Evolutionary conservation across 1,140 invertebrate species (phyloP), one percentile per base, ranked within the genome.

Genomic region (Atta colombica): DNA sequence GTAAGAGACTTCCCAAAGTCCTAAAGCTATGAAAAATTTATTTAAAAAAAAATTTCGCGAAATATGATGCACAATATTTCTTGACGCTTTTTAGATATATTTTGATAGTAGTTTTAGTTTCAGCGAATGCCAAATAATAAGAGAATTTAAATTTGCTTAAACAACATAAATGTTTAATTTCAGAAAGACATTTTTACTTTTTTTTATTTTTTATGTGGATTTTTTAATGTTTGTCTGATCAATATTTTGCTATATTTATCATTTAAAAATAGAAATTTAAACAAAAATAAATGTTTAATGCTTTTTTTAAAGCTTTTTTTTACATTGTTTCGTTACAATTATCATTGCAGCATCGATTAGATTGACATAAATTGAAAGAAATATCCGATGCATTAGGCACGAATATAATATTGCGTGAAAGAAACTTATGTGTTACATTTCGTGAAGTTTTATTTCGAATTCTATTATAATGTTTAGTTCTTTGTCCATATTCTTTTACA

Each of bases 1-100:
- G 90, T 91, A 91, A 91, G 90, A 51, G 35, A 28, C 16, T 21
- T n/a, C 0, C 0, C 25, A 3, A 8, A 51, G 39, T 14, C 18
- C 14, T 8, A 45, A 58, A 81, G 1, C 60, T 28, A 25, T 66
- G 7, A 61, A 49, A 74, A 12, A 58, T 45, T 81, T 31, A 6
- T 16, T 16, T 2, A 35, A 45, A 81, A 18, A 1, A 81, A 72
- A 71, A n/a, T 51, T 58, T 60, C 31, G 66, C 21, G 51, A 72
- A 58, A 45, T 81, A 31, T 60, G 71, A 72, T 53, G 51, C 51
- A 31, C 21, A 16, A 35, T 39, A 5, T 10, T 78, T 51, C 18
- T 49, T 66, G 2, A 35, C 0, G 31, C 14, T 16, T 45, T 8
- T 61, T 16, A 14, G 3, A 25, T 61, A 39, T 21, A 35, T 58